A percentile compares a stretch with the other conserved stretches of the same genome.
These are phyloP conservation scores for Sicus ferrugineus DNA, from an alignment of 2,888 invertebrate species.

Conservation along the genomic window DNA sequence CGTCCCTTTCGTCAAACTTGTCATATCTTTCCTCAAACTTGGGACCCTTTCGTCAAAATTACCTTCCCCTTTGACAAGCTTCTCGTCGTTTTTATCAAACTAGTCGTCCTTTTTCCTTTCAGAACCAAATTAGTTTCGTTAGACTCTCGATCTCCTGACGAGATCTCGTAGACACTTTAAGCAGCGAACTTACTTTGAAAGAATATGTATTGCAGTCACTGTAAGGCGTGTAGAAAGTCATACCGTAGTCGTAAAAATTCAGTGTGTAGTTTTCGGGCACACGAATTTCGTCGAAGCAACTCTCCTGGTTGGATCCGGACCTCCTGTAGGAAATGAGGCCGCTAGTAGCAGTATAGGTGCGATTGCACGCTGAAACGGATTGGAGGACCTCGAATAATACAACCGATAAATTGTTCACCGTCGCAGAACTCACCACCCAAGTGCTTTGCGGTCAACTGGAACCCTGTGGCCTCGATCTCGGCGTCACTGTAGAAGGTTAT, in stretches of 20 bases:
- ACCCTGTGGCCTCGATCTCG: constrained; percentile 42
- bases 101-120: no score
- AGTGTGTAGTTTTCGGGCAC: constrained; percentile 74
- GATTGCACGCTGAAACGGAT: constrained; percentile 52
- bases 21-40: no score
- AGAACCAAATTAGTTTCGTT: no score
- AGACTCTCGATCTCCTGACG: no score
- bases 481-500: constrained; percentile 53
- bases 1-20: no score
- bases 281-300: constrained; percentile 73
- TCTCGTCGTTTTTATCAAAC: no score
- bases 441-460: constrained; percentile 65
- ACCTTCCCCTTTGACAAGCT: no score
- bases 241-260: constrained; percentile 71
- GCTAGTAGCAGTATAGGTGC: constrained; percentile 71
- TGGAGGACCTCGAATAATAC: not conserved
- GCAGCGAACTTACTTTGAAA: constrained; percentile 46
- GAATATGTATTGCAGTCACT: constrained; percentile 25
- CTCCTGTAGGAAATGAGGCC: constrained; percentile 68
- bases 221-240: constrained; percentile 59
- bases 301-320: constrained; percentile 48
- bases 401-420: not conserved
- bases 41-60: no score
- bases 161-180: not conserved
- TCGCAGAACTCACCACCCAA: constrained; percentile 62